Evolutionary conservation across 1,140 invertebrate species (phyloP).

Genomic region (Tribolium castaneum): DNA sequence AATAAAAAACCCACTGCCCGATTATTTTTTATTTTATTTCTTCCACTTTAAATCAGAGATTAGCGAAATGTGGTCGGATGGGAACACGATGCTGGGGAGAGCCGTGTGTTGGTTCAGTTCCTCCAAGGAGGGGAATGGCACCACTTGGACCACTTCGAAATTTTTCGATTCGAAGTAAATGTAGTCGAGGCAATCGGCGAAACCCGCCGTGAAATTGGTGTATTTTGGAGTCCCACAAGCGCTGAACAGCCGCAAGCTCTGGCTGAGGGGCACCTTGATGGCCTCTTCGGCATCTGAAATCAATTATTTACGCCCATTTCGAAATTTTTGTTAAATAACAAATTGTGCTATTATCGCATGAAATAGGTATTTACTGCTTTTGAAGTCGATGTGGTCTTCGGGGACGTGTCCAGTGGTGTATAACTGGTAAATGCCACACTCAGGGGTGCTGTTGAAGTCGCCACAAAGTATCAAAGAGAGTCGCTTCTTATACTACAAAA

Average conservation of each 20-base stretch:
- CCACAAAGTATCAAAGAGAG: constrained; percentile 81
- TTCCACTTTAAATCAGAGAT: constrained; percentile 82
- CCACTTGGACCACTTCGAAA: constrained; percentile 75
- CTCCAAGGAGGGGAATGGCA: constrained; percentile 84
- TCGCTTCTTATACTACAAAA: constrained; percentile 67
- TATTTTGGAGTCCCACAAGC: constrained; percentile 82
- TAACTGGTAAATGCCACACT: constrained; percentile 82
- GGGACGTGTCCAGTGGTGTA: constrained; percentile 77
- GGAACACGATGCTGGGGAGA: constrained; percentile 88
- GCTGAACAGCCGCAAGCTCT: constrained; percentile 74
- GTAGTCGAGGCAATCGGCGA: constrained; percentile 92
- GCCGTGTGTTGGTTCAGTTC: constrained; percentile 80
- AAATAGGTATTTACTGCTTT: constrained; percentile 83
- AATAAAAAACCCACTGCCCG: not conserved
- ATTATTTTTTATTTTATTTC: constrained; percentile 52
- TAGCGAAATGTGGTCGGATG: constrained; percentile 93
- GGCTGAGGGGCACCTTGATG: constrained; percentile 71
- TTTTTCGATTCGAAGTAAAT: constrained; percentile 84
- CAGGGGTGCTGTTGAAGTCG: constrained; percentile 89
- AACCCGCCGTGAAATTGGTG: constrained; percentile 88
- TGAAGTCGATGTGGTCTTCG: constrained; percentile 77
- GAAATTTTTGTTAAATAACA: no score
- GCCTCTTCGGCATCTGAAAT: constrained; percentile 73
- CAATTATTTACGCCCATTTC: constrained; percentile 13
- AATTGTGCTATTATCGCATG: no score